Base-by-base conservation (phyloP, 2,113 vertebrate species). In the Cebus imitator region DNA sequence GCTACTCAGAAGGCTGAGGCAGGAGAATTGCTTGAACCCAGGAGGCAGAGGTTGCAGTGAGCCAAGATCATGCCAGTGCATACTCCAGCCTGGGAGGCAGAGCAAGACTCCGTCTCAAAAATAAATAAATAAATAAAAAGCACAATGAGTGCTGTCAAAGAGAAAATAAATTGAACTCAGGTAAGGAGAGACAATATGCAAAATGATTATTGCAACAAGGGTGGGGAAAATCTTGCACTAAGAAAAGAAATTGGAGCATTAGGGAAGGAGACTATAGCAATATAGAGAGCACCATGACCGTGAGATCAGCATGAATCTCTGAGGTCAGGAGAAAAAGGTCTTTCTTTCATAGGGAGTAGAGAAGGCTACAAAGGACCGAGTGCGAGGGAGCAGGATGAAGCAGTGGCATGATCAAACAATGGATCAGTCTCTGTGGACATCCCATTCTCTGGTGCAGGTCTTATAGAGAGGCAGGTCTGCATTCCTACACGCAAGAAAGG, bases 201-300 rank as follows among this genome's bases (percentile, higher is more conserved):
- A 48, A 83, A 85, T 45, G 7, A 21, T 58, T 61, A 57, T 20
- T 83, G 66, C 20, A 48, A 45, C 7, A 13, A 6, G 27, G 57
- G 27, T 4, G 6, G 27, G 37, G 37, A 40, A n/a, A 82, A 37
- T 8, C 16, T 16, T 43, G 37, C 57, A 32, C 6, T 43, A 55
- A 37, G 20, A 50, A 8, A 32, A 45, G 76, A 57, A 21, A 16
- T 32, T 18, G 27, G 40, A 52, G 76, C 48, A 37, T 18, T 52
- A 66, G 43, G 35, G 58, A 35, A n/a, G 55, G 55, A 43, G 21
- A 11, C 43, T 12, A 13, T 12, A 58, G 14, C 40, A 16, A 40
- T 1, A 21, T 4, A 43, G 40, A n/a, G 2, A n/a, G 12, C 48
- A 13, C 32, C 18, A 1, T 23, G 20, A 73, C 37, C 5, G 5